Evolutionary conservation across 1,140 invertebrate genomes (phyloP).

Genomic region (Pseudomyrmex pallidus): DNA sequence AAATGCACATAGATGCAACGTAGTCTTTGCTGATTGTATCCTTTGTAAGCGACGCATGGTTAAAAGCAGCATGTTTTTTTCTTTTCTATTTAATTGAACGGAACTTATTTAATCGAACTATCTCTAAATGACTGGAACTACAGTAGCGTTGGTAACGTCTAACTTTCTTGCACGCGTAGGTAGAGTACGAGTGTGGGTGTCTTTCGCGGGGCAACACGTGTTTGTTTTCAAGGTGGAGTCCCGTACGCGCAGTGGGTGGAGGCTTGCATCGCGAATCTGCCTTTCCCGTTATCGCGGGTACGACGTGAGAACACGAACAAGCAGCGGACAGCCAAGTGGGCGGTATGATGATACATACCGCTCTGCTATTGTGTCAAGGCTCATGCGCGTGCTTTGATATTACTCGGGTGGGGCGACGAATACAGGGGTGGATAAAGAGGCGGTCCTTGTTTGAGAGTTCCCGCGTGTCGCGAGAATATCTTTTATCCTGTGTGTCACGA

Average conservation of each 20-base stretch:
- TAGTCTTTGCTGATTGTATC: too few relatives aligned
- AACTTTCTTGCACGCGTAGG: neutral
- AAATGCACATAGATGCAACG: too few relatives aligned
- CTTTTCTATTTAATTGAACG: too few relatives aligned
- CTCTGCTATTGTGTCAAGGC: slow-evolving; percentile 40
- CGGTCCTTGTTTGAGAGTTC: slow-evolving; percentile 76
- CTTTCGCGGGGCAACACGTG: slow-evolving; percentile 77
- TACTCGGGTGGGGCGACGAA: slow-evolving; percentile 72
- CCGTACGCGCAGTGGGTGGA: slow-evolving; percentile 83
- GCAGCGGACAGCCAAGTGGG: slow-evolving; percentile 66
- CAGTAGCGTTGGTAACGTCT: neutral
- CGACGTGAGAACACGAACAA: slow-evolving; percentile 76
- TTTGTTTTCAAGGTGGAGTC: slow-evolving; percentile 81
- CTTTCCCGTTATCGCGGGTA: slow-evolving; percentile 79
- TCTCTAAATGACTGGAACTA: too few relatives aligned
- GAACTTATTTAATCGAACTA: neutral
- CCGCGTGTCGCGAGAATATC: slow-evolving; percentile 69
- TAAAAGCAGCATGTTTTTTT: neutral
- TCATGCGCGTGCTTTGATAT: slow-evolving; percentile 76
- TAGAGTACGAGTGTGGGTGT: slow-evolving; percentile 33
- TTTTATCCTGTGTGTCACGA: slow-evolving; percentile 63
- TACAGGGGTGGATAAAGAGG: slow-evolving; percentile 80
- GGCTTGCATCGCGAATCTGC: slow-evolving; percentile 80
- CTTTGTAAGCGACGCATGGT: neutral
- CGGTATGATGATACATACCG: slow-evolving; percentile 74